Evolutionary conservation across 2,888 invertebrate genomes (phyloP).

Genomic region (Fissipunctia ypsillon): DNA sequence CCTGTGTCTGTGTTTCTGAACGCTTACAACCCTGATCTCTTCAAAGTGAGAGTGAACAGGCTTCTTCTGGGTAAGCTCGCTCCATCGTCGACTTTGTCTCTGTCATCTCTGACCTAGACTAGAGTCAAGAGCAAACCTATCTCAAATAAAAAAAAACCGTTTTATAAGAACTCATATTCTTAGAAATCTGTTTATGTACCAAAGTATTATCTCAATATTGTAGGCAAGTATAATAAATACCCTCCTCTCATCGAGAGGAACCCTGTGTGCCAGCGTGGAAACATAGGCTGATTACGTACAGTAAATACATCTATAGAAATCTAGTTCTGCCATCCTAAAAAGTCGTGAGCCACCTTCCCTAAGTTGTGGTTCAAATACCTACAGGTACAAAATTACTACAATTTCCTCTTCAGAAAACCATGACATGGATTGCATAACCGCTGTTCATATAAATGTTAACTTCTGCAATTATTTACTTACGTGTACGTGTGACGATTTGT

Average conservation of each 20-base stretch:
- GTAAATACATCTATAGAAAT: neutral
- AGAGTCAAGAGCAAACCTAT: too few species aligned
- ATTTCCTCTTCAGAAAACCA: neutral
- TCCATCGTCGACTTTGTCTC: too few species aligned
- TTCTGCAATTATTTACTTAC: constrained; percentile 8
- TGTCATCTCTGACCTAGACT: too few species aligned
- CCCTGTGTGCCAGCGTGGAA: too few species aligned
- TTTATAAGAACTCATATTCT: neutral
- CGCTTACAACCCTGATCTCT: too few species aligned
- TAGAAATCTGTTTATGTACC: neutral
- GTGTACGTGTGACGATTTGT: neutral
- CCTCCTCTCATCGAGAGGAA: too few species aligned
- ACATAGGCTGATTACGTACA: too few species aligned
- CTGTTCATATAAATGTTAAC: constrained; percentile 19
- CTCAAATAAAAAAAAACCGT: too few species aligned
- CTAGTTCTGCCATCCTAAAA: neutral
- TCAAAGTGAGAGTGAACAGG: too few species aligned
- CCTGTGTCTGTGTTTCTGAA: too few species aligned
- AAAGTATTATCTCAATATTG: neutral
- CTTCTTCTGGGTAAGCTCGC: too few species aligned
- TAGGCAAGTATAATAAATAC: too few species aligned
- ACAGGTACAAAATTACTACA: neutral
- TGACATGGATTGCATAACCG: neutral
- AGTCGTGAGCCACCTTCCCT: neutral
- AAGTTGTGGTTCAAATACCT: neutral